Evolutionary conservation across 2,888 invertebrate genomes (phyloP).

Genomic region (Petrophora chlorosata): DNA sequence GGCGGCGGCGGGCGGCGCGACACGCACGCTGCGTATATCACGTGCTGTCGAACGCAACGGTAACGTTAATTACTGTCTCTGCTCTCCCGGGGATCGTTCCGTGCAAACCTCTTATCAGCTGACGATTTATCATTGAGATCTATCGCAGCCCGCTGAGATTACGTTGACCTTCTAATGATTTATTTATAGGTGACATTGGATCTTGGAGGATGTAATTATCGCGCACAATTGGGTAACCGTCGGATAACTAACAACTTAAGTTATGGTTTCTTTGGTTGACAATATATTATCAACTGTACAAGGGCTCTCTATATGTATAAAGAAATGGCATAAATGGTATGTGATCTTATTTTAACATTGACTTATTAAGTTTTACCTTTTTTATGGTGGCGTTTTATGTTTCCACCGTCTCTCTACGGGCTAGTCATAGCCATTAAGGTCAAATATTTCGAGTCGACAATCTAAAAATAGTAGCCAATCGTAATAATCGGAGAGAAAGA

Average conservation of each 20-base stretch:
- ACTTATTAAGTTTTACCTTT: no score
- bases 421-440: no score
- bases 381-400: no score
- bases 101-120: slow-evolving; percentile 48
- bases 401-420: no score
- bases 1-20: slow-evolving; percentile 38
- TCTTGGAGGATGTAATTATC: slow-evolving; percentile 27
- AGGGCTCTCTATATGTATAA: no score
- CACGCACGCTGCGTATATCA: slow-evolving; percentile 45
- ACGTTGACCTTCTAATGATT: slow-evolving; percentile 37
- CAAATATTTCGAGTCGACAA: no score
- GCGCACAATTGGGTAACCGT: slow-evolving; percentile 13
- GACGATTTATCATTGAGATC: slow-evolving; percentile 46
- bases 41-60: slow-evolving; percentile 44
- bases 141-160: slow-evolving; percentile 36
- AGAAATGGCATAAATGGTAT: no score
- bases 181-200: slow-evolving; percentile 24
- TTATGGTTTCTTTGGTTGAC: slow-evolving; percentile 15
- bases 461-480: no score
- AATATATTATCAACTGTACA: no score
- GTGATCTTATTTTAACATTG: no score
- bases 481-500: no score
- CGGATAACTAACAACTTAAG: slow-evolving; percentile 15
- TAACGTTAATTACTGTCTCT: slow-evolving; percentile 52
- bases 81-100: slow-evolving; percentile 39